These are phyloP conservation scores for Entomobrya multifasciata DNA, from an alignment of 2,888 invertebrate genomes.

Conservation along the genomic window DNA sequence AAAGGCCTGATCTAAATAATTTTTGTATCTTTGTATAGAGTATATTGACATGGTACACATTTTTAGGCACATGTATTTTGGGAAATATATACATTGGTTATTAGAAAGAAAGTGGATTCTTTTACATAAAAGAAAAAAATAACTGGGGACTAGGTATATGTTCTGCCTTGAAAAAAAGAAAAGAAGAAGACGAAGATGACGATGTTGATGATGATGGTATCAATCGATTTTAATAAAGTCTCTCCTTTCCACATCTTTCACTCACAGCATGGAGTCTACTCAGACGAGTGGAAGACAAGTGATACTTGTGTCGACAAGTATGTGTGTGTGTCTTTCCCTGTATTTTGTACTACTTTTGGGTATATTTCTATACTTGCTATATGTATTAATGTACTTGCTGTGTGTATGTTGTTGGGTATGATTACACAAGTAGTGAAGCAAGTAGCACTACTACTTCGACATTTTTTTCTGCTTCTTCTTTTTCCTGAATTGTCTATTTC, in stretches of 20 bases:
- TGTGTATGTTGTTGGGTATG: slow-evolving; percentile 42
- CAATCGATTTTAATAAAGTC: slow-evolving; percentile 74
- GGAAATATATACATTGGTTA: slow-evolving; percentile 59
- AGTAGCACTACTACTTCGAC: slow-evolving; percentile 33
- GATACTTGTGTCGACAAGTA: slow-evolving; percentile 72
- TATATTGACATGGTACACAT: not conserved
- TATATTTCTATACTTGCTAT: too few species aligned
- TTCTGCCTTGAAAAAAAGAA: slow-evolving; percentile 37
- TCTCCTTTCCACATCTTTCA: slow-evolving; percentile 72
- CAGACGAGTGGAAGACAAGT: slow-evolving; percentile 74
- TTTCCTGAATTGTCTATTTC: slow-evolving; percentile 32
- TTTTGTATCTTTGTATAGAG: not conserved
- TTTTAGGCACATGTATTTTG: slow-evolving; percentile 24
- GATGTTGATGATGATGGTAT: slow-evolving; percentile 69
- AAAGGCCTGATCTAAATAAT: slow-evolving; percentile 41
- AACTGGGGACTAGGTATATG: slow-evolving; percentile 20
- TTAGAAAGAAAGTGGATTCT: slow-evolving; percentile 58
- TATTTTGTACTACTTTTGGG: not conserved
- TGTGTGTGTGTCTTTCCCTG: slow-evolving; percentile 51
- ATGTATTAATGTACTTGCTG: slow-evolving; percentile 17
- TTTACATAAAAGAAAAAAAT: slow-evolving; percentile 61
- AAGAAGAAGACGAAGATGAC: slow-evolving; percentile 41
- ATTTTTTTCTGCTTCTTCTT: slow-evolving; percentile 34
- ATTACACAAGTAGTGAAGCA: slow-evolving; percentile 46
- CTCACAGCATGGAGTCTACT: slow-evolving; percentile 72